A percentile compares a stretch with the other conserved stretches of the same genome.
Evolutionary conservation across 1,140 invertebrate genomes (phyloP).

Genomic region (Drosophila nannoptera): DNA sequence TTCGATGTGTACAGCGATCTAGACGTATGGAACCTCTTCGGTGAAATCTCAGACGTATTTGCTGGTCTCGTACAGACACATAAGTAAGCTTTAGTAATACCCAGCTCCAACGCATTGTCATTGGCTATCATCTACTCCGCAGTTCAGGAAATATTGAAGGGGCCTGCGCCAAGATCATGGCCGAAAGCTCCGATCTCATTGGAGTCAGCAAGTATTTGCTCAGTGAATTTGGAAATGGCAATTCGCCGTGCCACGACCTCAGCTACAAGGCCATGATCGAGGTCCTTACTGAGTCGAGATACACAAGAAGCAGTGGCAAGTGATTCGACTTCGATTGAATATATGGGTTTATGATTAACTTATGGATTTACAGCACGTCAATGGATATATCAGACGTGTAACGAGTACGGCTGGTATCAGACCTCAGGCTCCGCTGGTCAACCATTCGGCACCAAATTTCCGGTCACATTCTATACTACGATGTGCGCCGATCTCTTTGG

Average conservation of each 20-base stretch:
- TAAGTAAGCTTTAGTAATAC: constrained; percentile 44
- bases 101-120: not conserved
- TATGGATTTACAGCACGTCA: constrained; percentile 78
- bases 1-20: constrained; percentile 73
- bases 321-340: not conserved
- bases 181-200: constrained; percentile 57
- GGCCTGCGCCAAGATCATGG: constrained; percentile 63
- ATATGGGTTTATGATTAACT: not conserved
- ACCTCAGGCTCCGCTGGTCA: constrained; percentile 82
- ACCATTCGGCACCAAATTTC: constrained; percentile 83
- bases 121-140: not conserved
- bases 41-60: constrained; percentile 71
- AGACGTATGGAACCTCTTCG: constrained; percentile 73
- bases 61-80: constrained; percentile 71
- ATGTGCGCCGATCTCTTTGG: constrained; percentile 86
- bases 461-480: constrained; percentile 81
- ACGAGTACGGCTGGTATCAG: constrained; percentile 87
- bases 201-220: constrained; percentile 61
- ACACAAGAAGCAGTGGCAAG: constrained; percentile 58
- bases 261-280: constrained; percentile 57
- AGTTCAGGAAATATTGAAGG: constrained; percentile 67
- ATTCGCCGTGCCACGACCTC: constrained; percentile 52
- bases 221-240: constrained; percentile 25
- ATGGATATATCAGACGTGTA: constrained; percentile 87
- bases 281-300: constrained; percentile 47